Evolutionary conservation across 2,113 vertebrate genomes (phyloP), one percentile per base, ranked within the genome.

Genomic region (Anhinga rufa): DNA sequence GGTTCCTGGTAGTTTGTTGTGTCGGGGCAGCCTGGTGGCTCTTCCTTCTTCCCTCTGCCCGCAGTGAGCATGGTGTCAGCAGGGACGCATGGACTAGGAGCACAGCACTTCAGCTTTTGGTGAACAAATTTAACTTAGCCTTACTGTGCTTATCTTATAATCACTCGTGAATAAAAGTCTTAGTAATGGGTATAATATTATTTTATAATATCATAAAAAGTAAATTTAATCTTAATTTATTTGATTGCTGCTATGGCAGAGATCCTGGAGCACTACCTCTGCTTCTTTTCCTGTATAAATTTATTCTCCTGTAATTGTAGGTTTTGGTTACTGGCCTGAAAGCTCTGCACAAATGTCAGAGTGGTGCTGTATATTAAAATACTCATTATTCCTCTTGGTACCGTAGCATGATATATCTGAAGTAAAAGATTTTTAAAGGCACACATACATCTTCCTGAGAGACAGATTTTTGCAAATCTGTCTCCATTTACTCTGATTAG

Each of bases 401-500:
- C 54, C 1, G 34, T 74, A 88, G 54, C 78, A 57, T 92, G 82
- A 95, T 88, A 48, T 88, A 94, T 92, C 76, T 74, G 88, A 81
- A 95, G 26, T 81, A 94, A 78, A 95, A 69, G n/a, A 65, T 85
- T 93, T 96, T 88, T 88, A 92, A 95, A 90, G 82, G 79, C 69
- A 68, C 14, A 26, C 82, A 83, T 93, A 70, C 52, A 57, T 92
- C 92, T 93, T 97, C 61, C 78, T 72, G 82, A 95, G 61, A 91
- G 93, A 90, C 93, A 94, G 85, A 92, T 92, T 98, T 92, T 93
- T 95, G 91, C 55, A 96, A 94, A 95, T 97, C 95, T 96, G 72
- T 96, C 96, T 94, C 91, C 90, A 87, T 95, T 98, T 97, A 89
- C 92, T 96, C 92, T 97, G 90, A 89, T 96, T 96, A 94, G 92